Percentiles rank a stretch among this genome's conserved stretches.
Evolutionary conservation across 2,113 vertebrate genomes (phyloP).

Genomic region (Rhadina sibilatrix): DNA sequence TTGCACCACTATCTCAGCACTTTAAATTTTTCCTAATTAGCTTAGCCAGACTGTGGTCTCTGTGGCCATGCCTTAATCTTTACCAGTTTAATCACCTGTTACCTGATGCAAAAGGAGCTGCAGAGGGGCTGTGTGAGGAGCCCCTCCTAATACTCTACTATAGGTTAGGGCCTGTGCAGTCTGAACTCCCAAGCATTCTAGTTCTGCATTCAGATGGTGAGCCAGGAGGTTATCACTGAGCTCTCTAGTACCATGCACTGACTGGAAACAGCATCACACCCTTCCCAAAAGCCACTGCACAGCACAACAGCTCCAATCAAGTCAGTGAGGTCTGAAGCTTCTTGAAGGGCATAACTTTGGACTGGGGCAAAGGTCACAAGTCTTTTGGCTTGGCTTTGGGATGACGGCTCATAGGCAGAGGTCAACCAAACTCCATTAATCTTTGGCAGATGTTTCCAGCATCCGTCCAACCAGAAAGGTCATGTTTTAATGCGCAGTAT

Average conservation of each 20-base stretch:
- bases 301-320: not conserved
- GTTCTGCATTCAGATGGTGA: not conserved
- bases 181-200: not conserved
- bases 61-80: not conserved
- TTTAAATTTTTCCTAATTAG: not conserved
- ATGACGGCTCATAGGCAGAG: not conserved
- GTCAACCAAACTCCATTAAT: not conserved
- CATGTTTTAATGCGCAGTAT: not conserved
- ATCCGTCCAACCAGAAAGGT: not conserved
- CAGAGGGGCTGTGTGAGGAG: fast-evolving
- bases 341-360: not conserved
- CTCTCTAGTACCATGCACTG: not conserved
- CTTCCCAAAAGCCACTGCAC: not conserved
- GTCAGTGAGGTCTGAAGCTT: not conserved
- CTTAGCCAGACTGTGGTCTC: not conserved
- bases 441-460: not conserved
- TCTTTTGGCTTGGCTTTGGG: not conserved
- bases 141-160: not conserved
- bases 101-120: not conserved
- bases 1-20: not conserved
- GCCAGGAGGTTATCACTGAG: not conserved
- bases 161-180: not conserved
- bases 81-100: not conserved
- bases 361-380: not conserved
- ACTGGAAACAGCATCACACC: not conserved